Base-by-base conservation (phyloP, 2,888 invertebrate species). In the Xanthorhoe spadicearia region DNA sequence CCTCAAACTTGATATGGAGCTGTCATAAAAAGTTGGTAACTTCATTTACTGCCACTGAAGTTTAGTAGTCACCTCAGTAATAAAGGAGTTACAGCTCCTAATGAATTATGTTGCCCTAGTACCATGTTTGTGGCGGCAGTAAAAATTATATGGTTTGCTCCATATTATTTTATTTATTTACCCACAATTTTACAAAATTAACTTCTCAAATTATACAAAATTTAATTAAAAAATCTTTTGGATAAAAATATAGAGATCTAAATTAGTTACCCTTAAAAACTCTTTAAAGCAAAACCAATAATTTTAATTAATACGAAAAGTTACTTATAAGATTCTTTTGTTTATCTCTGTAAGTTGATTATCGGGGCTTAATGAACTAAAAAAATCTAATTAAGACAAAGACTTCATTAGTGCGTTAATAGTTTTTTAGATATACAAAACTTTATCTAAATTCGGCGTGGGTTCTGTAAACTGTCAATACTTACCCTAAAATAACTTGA, bases 81-180 rank as follows among this genome's bases (percentile, higher is more conserved):
- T 68, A 65, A 68, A 68, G 46, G 38, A 55, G 61, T 62, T 59
- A 70, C 63, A 68, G 64, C 67, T 70, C 68, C 53, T 70, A 63
- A 74, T 72, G 70, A 74, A 72, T 74, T 74, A 72, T 72, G 68
- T 50, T 59, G 32, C 55, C 68, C 61, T 69, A 56, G 69, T 72
- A 52, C 63, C 28, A 10, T 28, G 60, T 66, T 59, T 59, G 62
- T 51, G 51, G 53, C 50, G 23, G 48, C 51, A 59, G 43, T 59
- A 51, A 50, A 51, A 51, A 59, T 59, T 23, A 43, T 15, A 19
- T 60, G 52, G 15, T 32, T 32, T 32, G 6, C 7, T 7, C 0
- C 7, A 32, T 32, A 7, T 32, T 23, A 3, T 23, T 23, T 23
- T 23, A 23, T 23, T 23, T 23, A 23, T 23, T 23, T 23, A 23